Evolutionary conservation across 2,888 invertebrate genomes (phyloP), one percentile per base, ranked within the genome.

Genomic region (Ennomos erosarius): DNA sequence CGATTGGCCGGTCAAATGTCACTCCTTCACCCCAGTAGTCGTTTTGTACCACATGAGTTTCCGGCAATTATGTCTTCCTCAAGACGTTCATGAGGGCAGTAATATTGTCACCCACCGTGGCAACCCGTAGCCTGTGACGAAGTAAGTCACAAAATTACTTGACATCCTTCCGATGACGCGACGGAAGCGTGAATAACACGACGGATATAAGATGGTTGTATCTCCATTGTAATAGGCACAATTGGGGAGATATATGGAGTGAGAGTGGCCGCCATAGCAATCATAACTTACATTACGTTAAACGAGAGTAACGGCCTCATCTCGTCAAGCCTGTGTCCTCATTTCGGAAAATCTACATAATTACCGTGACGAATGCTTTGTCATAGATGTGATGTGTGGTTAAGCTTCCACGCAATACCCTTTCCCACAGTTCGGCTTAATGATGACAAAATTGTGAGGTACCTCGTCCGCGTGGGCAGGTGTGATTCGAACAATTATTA

Each of bases 1-100:
- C 81, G 84, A 90, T 91, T 90, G 85, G 85, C 76, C 67, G 82
- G 87, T 90, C 88, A 90, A 90, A 90, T 92, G 91, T 90, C 90
- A 88, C 83, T 86, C 76, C 77, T 84, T 81, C 80, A 83, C 89
- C 90, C 87, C 79, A 78, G 79, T 73, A 76, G 69, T 76, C 71
- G 84, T 85, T 88, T 88, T 87, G 87, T 89, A 82, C 84, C 85
- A 78, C 67, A 76, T 75, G 67, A 81, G 85, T 77, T 90, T 92
- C 92, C 92, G 88, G 91, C 73, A 88, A 92, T 92, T 91, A 91
- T 79, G 74, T 78, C 82, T 88, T 89, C 90, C 90, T 85, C 78
- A 76, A 81, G 81, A 78, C 79, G 79, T 75, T 79, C 75, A 76
- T 75, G 78, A 79, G 86, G 84, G 82, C 74, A 78, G 76, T 74